Conservation (phyloP, 2,888 invertebrate genomes). For the Andrena dorsata region DNA sequence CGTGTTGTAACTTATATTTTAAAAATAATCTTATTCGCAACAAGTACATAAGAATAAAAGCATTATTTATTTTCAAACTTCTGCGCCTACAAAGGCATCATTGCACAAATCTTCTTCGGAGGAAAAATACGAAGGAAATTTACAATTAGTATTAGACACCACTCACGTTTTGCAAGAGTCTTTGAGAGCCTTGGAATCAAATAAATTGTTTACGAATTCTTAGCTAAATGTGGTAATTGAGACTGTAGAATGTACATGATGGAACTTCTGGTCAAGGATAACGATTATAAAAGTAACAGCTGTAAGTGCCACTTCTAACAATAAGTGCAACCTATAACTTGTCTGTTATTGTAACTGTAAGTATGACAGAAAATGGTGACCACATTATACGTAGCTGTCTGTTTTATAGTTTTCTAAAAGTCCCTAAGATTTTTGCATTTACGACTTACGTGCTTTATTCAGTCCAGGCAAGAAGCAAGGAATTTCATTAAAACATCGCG, state of each 20-base stretch:
- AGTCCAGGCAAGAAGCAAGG: not conserved
- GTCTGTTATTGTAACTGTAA: constrained; percentile 65
- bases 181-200: not conserved
- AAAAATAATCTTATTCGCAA: not conserved
- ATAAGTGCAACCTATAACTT: constrained; percentile 30
- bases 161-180: constrained; percentile 1
- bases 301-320: constrained; percentile 57
- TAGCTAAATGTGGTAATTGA: constrained; percentile 6
- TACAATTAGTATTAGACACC: not conserved
- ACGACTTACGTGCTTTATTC: not conserved
- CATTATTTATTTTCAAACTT: too few relatives aligned
- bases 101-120: too few relatives aligned
- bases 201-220: constrained; percentile 28
- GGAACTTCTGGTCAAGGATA: constrained; percentile 53
- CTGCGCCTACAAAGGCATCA: too few relatives aligned
- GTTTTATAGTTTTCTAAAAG: constrained; percentile 40
- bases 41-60: too few relatives aligned
- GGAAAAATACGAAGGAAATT: not conserved
- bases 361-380: constrained; percentile 68
- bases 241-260: constrained; percentile 29
- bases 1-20: not conserved
- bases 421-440: not conserved
- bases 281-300: constrained; percentile 63
- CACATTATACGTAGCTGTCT: constrained; percentile 53
- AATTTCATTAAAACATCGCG: not conserved